These are phyloP conservation scores for Pimephales promelas DNA, from an alignment of 2,113 vertebrate genomes.

Conservation along the genomic window DNA sequence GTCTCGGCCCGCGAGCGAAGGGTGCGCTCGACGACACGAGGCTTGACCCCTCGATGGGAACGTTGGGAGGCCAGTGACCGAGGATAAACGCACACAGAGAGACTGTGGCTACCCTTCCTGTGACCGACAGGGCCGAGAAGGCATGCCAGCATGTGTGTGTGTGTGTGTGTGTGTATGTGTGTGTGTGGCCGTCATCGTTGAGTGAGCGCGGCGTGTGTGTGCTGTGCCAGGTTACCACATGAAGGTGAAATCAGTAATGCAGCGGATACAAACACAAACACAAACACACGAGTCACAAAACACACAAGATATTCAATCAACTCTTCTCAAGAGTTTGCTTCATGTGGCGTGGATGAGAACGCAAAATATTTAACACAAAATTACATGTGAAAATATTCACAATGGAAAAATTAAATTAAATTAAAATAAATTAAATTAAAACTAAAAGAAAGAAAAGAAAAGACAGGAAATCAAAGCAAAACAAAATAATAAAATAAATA, in stretches of 20 bases:
- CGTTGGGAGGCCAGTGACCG: constrained; percentile 44
- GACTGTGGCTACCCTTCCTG: constrained; percentile 60
- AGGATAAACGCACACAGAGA: constrained; percentile 41
- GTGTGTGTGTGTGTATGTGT: constrained; percentile 44
- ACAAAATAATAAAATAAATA: too few species aligned
- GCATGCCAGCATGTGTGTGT: constrained; percentile 59
- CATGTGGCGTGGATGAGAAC: background rate
- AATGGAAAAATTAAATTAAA: too few species aligned
- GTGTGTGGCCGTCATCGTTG: constrained; percentile 50
- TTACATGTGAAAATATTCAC: too few species aligned
- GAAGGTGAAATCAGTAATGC: constrained; percentile 56
- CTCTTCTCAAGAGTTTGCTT: background rate
- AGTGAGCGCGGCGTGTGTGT: constrained; percentile 56
- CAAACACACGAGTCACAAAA: background rate
- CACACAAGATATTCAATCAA: background rate
- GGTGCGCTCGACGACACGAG: constrained; percentile 12
- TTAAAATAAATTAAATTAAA: too few species aligned
- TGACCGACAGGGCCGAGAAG: constrained; percentile 60
- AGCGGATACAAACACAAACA: constrained; percentile 25
- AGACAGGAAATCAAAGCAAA: too few species aligned
- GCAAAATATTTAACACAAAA: background rate
- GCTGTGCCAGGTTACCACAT: constrained; percentile 56
- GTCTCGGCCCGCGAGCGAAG: constrained; percentile 33
- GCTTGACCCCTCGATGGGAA: constrained; percentile 52
- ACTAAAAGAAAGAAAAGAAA: too few species aligned